Evolutionary conservation across 2,113 vertebrate species (phyloP).

Genomic region (Beaufortia kweichowensis): DNA sequence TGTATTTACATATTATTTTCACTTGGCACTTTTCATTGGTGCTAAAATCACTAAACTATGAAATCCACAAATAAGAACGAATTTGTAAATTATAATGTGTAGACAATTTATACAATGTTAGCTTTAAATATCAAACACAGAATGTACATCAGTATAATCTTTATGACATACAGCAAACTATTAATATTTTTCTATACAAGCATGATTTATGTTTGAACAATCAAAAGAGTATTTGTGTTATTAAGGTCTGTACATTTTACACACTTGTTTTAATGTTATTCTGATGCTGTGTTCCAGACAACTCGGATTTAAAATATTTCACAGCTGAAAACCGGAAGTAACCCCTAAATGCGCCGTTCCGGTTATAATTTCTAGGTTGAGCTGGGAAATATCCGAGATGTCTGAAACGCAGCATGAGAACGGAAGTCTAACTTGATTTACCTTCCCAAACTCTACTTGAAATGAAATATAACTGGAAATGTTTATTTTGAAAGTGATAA

Average conservation of each 20-base stretch:
- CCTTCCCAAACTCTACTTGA: neutral
- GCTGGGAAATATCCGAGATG: too few relatives aligned
- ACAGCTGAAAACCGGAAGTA: too few relatives aligned
- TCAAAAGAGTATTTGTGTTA: neutral
- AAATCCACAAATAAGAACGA: neutral
- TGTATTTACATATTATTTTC: neutral
- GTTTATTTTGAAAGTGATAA: neutral
- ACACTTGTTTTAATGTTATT: neutral
- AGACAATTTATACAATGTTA: neutral
- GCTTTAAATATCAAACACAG: neutral
- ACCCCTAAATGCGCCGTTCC: too few relatives aligned
- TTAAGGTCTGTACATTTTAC: too few relatives aligned
- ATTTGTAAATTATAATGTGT: neutral
- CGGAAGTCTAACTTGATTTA: neutral
- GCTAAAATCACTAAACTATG: neutral
- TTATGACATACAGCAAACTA: neutral
- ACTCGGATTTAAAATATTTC: neutral
- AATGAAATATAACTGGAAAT: constrained; percentile 6
- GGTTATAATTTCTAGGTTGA: too few relatives aligned
- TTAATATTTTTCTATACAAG: too few relatives aligned
- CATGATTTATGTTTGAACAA: neutral
- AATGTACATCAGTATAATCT: neutral
- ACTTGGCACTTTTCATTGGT: neutral
- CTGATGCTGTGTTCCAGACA: neutral
- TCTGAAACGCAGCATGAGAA: too few relatives aligned